These are phyloP conservation scores for Odontamblyopus lacepedii DNA, from an alignment of 2,797 vertebrate species.

Conservation along the genomic window DNA sequence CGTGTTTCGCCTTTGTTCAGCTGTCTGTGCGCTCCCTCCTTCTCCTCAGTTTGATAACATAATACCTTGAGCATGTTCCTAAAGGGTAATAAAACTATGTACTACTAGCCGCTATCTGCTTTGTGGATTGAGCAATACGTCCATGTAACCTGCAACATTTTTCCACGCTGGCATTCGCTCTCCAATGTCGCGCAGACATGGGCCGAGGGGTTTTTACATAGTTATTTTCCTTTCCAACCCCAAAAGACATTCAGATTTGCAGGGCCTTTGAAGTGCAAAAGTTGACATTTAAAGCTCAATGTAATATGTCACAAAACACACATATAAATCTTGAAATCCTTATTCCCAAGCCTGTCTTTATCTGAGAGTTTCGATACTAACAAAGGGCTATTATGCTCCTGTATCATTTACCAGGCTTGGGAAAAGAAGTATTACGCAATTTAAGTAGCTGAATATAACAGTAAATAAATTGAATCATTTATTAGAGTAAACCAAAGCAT, in stretches of 20 bases:
- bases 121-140: conserved; percentile 63
- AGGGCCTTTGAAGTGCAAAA: conserved; percentile 35
- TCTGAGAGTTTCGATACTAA: neutral
- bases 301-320: conserved; percentile 9
- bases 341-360: conserved; percentile 4
- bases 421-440: neutral
- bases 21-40: conserved; percentile 62
- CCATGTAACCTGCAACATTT: conserved; percentile 49
- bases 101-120: conserved; percentile 58
- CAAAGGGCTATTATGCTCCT: conserved; percentile 6
- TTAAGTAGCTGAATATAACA: neutral
- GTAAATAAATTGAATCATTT: neutral
- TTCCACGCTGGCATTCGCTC: conserved; percentile 37
- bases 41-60: conserved; percentile 69
- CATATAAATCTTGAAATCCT: conserved; percentile 2
- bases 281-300: conserved; percentile 29
- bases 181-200: conserved; percentile 43
- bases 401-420: neutral
- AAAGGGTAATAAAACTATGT: conserved; percentile 61
- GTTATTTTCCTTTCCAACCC: conserved; percentile 39
- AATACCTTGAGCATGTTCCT: conserved; percentile 69
- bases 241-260: conserved; percentile 31
- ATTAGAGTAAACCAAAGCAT: neutral
- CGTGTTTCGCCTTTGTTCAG: conserved; percentile 71
- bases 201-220: conserved; percentile 7